These are phyloP conservation scores for Python bivittatus DNA, from an alignment of 2,113 vertebrate species.

Conservation along the genomic window DNA sequence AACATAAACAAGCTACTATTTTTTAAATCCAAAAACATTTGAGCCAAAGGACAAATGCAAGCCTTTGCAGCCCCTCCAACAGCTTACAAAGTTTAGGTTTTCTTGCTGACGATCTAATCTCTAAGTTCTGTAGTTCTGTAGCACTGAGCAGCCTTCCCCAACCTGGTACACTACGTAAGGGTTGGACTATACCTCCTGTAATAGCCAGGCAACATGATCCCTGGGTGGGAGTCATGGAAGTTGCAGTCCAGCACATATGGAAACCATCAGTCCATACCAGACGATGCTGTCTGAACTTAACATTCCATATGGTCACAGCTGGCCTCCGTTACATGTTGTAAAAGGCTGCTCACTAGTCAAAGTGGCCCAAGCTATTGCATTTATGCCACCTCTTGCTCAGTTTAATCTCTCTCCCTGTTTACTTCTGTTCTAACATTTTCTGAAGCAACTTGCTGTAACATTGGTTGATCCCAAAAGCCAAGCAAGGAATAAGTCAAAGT, in stretches of 20 bases:
- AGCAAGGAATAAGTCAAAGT: neutral
- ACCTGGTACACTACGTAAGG: neutral
- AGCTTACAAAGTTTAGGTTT: neutral
- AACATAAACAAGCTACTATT: neutral
- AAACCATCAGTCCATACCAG: neutral
- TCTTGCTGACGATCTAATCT: neutral
- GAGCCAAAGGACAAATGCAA: neutral
- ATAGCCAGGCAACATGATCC: neutral
- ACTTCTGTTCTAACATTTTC: neutral
- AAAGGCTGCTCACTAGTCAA: neutral
- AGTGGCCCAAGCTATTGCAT: neutral
- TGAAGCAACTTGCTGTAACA: neutral
- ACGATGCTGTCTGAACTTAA: neutral
- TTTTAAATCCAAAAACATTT: neutral
- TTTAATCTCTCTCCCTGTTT: neutral
- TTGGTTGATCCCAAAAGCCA: neutral
- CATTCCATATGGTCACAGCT: neutral
- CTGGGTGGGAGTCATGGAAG: neutral
- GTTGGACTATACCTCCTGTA: neutral
- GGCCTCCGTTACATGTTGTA: neutral
- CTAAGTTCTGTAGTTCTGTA: neutral
- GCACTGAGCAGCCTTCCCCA: neutral
- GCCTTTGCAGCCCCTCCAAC: neutral
- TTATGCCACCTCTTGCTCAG: neutral
- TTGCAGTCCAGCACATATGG: neutral